Evolutionary conservation across 2,113 vertebrate genomes (phyloP), one percentile per base, ranked within the genome.

Genomic region (Leptosomus discolor): DNA sequence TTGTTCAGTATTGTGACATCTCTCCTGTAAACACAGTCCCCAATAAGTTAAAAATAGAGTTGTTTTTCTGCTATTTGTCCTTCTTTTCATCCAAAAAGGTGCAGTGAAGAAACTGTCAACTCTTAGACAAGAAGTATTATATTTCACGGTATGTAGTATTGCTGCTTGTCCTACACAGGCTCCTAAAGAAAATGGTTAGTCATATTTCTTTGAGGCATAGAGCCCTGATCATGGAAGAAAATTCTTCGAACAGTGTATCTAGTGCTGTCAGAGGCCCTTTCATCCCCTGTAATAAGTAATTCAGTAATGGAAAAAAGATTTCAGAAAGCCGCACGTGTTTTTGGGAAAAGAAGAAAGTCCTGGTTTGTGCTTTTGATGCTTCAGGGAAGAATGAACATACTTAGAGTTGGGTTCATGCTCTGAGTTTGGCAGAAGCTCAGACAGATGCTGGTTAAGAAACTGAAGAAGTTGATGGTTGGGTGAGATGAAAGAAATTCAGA

Each of bases 1-100:
- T 46, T 76, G 64, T 61, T 85, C 70, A 53, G 23, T 32, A 34
- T 69, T 85, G 71, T 85, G 91, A 90, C 82, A 76, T 86, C 93
- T 88, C 48, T 92, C 15, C 85, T 92, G 85, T 90, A 97, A 94
- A 92, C 75, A 90, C 29, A 76, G 36, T 84, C 78, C 56, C 64
- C 11, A 5, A 29, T 48, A 87, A 85, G 54, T 83, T 90, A 93
- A 88, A 94, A 95, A 96, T 87, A 82, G 90, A 77, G n/a, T 75
- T 78, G 45, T 81, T 96, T n/a, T 94, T 75, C 80, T 86, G 39
- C 57, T 90, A 5, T 76, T 92, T 73, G 60, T 79, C n/a, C 83
- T 93, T n/a, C 65, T 87, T 64, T 70, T 79, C n/a, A 87, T 65
- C 51, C 45, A 37, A 30, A 92, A 92, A 85, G 60, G 68, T 64